These are phyloP conservation scores for Ceratina japonica DNA, from an alignment of 1,140 invertebrate species.

Conservation along the genomic window DNA sequence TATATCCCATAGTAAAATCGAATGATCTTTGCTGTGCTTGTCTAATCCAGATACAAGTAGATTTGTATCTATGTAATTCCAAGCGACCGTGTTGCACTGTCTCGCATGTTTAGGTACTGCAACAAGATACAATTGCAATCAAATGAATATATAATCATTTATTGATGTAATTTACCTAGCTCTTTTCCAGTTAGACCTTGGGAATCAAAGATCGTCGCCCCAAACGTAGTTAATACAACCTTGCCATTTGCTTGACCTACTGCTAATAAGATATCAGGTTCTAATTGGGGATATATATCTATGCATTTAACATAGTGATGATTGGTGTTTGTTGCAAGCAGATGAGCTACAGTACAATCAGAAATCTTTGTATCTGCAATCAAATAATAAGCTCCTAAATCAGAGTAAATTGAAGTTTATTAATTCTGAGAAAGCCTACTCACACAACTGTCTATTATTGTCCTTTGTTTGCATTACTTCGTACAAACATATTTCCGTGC, in stretches of 20 bases:
- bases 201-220: constrained; percentile 84
- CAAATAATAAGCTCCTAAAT: constrained; percentile 26
- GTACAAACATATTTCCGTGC: constrained; percentile 90
- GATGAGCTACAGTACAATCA: constrained; percentile 83
- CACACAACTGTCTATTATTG: constrained; percentile 81
- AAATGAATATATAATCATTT: not conserved
- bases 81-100: constrained; percentile 92
- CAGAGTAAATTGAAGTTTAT: not conserved
- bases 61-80: constrained; percentile 92
- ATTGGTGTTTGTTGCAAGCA: constrained; percentile 84
- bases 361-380: constrained; percentile 84
- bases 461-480: constrained; percentile 84
- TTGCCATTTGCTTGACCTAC: constrained; percentile 93
- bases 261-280: constrained; percentile 89
- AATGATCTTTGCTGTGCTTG: constrained; percentile 90
- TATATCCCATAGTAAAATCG: constrained; percentile 90
- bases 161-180: constrained; percentile 82
- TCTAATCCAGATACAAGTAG: constrained; percentile 92
- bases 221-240: constrained; percentile 89
- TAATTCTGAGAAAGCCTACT: constrained; percentile 59
- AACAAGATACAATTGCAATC: constrained; percentile 51
- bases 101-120: constrained; percentile 89
- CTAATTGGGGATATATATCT: constrained; percentile 87
- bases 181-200: constrained; percentile 86
- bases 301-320: constrained; percentile 87